Conservation (phyloP, 2,888 invertebrate species). For the Xestoiulus laeticollis region DNA sequence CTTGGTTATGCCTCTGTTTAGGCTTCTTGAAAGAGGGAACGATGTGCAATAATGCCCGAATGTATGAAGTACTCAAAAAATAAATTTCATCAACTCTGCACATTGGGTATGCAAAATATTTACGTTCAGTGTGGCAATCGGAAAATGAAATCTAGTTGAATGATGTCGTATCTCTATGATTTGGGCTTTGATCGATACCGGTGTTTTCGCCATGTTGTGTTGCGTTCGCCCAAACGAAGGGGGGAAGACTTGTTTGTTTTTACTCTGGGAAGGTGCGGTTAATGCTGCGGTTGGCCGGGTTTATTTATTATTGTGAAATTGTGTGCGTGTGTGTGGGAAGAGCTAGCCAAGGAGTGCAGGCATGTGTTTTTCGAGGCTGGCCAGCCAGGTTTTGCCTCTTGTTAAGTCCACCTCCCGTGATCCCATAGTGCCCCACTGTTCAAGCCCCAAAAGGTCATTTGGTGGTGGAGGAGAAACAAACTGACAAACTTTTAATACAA, state of each 20-base stretch:
- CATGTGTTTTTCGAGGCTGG: constrained; percentile 56
- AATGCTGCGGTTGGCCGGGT: constrained; percentile 24
- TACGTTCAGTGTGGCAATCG: too few relatives aligned
- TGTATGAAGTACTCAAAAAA: too few relatives aligned
- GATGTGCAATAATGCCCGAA: too few relatives aligned
- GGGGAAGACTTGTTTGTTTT: neutral
- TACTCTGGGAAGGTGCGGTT: neutral
- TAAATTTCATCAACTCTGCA: too few relatives aligned
- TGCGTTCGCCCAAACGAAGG: neutral
- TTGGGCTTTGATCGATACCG: neutral
- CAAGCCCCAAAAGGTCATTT: neutral
- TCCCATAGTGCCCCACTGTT: too few relatives aligned
- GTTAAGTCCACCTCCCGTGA: neutral
- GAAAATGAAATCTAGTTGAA: neutral
- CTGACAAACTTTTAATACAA: neutral
- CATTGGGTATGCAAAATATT: too few relatives aligned
- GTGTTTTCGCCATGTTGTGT: neutral
- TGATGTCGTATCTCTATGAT: neutral
- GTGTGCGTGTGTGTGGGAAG: constrained; percentile 50
- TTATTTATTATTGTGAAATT: constrained; percentile 34
- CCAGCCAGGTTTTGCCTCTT: constrained; percentile 51
- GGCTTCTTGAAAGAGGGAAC: too few relatives aligned
- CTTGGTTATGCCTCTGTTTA: too few relatives aligned
- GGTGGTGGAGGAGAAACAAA: neutral
- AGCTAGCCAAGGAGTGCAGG: constrained; percentile 58